Evolutionary conservation across 1,140 invertebrate species (phyloP).

Genomic region (Lycorma delicatula): DNA sequence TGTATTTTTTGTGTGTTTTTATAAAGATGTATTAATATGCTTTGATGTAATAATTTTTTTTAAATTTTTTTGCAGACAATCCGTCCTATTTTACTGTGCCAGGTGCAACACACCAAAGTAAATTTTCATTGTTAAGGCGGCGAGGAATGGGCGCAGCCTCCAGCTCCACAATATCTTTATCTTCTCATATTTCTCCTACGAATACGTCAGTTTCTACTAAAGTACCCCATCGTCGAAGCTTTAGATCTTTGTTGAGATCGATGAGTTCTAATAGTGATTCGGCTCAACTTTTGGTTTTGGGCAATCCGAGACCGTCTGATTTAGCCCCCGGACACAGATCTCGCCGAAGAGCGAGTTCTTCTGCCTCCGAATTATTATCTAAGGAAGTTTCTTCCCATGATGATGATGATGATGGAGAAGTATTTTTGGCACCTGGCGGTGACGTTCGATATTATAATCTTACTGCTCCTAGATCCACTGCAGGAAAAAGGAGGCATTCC

Average conservation of each 20-base stretch:
- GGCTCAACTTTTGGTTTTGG: constrained; percentile 41
- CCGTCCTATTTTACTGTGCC: constrained; percentile 50
- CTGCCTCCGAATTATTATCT: constrained; percentile 6
- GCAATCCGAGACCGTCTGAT: constrained; percentile 46
- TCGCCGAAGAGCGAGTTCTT: not conserved
- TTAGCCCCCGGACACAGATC: constrained; percentile 40
- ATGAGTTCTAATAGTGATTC: constrained; percentile 43
- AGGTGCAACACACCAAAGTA: constrained; percentile 22
- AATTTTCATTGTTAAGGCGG: constrained; percentile 30
- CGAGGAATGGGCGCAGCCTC: constrained; percentile 18
- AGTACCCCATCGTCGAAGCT: constrained; percentile 37
- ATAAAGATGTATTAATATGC: too few species aligned
- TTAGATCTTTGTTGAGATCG: constrained; percentile 41
- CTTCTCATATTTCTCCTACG: constrained; percentile 17
- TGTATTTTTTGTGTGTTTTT: constrained; percentile 19
- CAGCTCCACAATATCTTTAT: constrained; percentile 31
- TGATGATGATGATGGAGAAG: constrained; percentile 16
- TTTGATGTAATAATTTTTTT: too few species aligned
- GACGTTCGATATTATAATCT: constrained; percentile 43
- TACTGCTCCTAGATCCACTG: constrained; percentile 32
- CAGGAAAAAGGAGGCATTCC: constrained; percentile 42
- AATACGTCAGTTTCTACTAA: constrained; percentile 34
- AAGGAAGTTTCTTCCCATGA: not conserved
- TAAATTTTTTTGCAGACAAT: constrained; percentile 46
- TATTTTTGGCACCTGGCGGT: constrained; percentile 21